Base-by-base conservation (phyloP, 2,888 invertebrate genomes). In the Gnatocerus cornutus region DNA sequence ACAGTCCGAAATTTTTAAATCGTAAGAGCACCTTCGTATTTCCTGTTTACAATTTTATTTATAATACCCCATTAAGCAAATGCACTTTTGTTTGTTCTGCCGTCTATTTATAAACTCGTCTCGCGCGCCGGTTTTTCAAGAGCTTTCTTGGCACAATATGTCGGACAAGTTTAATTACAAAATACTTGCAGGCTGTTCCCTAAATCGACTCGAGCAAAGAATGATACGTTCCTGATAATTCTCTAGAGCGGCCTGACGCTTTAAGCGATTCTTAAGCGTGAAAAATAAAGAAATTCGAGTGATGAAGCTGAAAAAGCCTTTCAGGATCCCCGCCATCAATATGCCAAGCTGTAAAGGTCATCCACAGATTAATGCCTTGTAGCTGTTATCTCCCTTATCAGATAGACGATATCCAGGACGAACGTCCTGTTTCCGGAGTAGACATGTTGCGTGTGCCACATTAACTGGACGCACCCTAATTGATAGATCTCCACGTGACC, bases 401-500 rank as follows among this genome's bases (percentile, higher is more conserved):
- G 41, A 33, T 43, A n/a, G 21, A 12, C 41, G 61, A 61, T 61
- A 61, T 46, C 58, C 46, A 61, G 56, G 43, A 41, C 53, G 53
- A 56, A 33, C 65, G 71, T 73, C 63, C 73, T 63, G 76, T 70
- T 75, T 78, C 77, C 77, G 76, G 73, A 67, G 58, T 73, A 76
- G 79, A 77, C 79, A 77, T 74, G 77, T 78, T 80, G 78, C 78
- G 77, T 76, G 75, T 76, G 77, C 76, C 76, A 76, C 77, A 77
- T 78, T 71, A 76, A 74, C 73, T 71, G 73, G 74, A 78, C 76
- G 74, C 73, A 76, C 75, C 73, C 76, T 78, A 80, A 80, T 79
- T 79, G 79, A 79, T 79, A 77, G 78, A 77, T 78, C 76, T 74
- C 68, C 78, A 76, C 78, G 77, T 78, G 78, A 76, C 73, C 74